phyloP scores from a whole-genome alignment of 2,888 invertebrate species.

The Eutolmus rufibarbis region DNA sequence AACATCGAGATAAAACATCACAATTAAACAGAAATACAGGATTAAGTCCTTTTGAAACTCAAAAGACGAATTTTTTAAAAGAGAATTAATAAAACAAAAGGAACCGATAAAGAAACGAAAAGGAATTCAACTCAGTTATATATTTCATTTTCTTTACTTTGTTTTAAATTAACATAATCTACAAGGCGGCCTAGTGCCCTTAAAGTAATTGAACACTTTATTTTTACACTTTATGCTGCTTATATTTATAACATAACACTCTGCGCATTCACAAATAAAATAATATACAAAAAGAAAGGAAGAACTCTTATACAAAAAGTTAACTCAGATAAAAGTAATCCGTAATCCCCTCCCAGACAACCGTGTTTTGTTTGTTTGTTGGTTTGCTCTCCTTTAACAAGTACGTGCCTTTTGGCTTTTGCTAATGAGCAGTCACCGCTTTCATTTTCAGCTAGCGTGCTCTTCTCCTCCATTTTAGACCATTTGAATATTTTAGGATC shows the following conservation, averaged over 20 bases:
- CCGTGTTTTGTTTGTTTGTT: background rate
- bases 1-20: background rate
- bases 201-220: constrained; percentile 45
- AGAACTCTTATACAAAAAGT: background rate
- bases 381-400: background rate
- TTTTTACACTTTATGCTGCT: constrained; percentile 40
- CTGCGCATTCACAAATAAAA: constrained; percentile 36
- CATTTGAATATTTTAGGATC: background rate
- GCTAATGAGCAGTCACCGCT: background rate
- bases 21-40: too few relatives aligned
- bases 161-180: constrained; percentile 44
- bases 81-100: background rate
- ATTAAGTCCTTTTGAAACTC: background rate
- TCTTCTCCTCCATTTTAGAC: background rate
- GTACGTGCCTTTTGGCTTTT: background rate
- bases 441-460: background rate
- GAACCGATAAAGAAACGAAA: constrained; percentile 8
- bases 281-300: background rate
- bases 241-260: constrained; percentile 28
- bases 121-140: constrained; percentile 26
- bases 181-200: constrained; percentile 38
- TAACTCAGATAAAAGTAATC: background rate
- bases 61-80: background rate
- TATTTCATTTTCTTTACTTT: constrained; percentile 37
- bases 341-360: constrained; percentile 20